Evolutionary conservation across 2,888 invertebrate genomes (phyloP), one percentile per base, ranked within the genome.

Genomic region (Torymus auratus): DNA sequence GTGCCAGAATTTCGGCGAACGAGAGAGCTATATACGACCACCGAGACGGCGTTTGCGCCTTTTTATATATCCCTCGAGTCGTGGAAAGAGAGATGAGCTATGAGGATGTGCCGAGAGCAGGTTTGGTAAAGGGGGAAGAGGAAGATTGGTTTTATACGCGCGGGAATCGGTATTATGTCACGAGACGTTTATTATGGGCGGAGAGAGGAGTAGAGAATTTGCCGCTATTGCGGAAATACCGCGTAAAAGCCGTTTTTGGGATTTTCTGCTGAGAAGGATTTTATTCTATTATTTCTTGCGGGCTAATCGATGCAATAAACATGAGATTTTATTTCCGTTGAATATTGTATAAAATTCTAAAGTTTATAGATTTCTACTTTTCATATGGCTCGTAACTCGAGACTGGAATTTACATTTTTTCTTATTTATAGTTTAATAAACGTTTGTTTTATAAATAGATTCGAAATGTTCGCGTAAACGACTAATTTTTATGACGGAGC

Each of bases 161-260:
- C 61, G 74, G 17, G 28, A 28, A 69, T 79, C 64, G 64, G 41
- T 69, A 74, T 79, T 79, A 74, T 64, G 68, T 79, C 74, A 73
- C 68, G 55, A 20, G 20, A 23, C 7, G 41, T 52, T 56, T 50
- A 73, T 73, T 68, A 62, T 65, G 56, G 74, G 50, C 58, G 56
- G 64, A n/a, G 53, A 17, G 5, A n/a, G n/a, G n/a, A n/a, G 14
- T 7, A 41, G 2, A 20, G 15, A 60, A 14, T 68, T 56, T 20
- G 52, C 60, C 60, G 58, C 56, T 68, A 17, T 60, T 56, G 64
- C 55, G 64, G 67, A 28, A 60, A 60, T 65, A 56, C 72, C 62
- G 53, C 56, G 14, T 17, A 5, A 52, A 28, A 20, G 68, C 50
- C 52, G 14, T 60, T 72, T 72, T 72, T 61, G 15, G 2, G 23